phyloP scores from a whole-genome alignment of 2,888 invertebrate species.

The Trissolcus japonicus region DNA sequence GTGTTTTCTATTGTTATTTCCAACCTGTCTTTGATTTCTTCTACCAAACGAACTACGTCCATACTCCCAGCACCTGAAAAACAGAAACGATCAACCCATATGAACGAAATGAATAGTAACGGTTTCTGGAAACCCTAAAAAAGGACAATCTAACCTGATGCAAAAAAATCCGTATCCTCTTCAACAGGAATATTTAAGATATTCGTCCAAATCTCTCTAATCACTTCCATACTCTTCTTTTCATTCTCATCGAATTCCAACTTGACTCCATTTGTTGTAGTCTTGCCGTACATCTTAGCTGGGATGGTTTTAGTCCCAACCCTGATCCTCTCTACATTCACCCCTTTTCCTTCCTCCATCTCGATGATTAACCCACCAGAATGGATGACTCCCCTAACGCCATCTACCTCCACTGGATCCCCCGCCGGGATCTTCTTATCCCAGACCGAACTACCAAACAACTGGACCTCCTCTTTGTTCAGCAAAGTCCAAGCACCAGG shows the following conservation, averaged over 20 bases:
- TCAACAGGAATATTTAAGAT: constrained; percentile 86
- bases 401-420: constrained; percentile 76
- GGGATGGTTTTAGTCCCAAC: constrained; percentile 88
- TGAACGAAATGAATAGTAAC: not conserved
- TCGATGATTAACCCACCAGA: constrained; percentile 87
- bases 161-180: constrained; percentile 93
- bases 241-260: constrained; percentile 87
- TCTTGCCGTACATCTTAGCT: constrained; percentile 86
- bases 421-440: constrained; percentile 76
- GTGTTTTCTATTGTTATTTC: constrained; percentile 89
- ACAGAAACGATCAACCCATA: not conserved
- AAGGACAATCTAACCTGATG: constrained; percentile 80
- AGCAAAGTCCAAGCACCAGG: constrained; percentile 90
- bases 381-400: constrained; percentile 80
- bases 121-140: not conserved
- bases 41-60: constrained; percentile 95
- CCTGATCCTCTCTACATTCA: constrained; percentile 87
- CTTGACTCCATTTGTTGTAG: constrained; percentile 77
- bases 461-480: constrained; percentile 80
- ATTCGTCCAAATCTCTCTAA: constrained; percentile 87
- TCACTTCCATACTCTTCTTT: constrained; percentile 80
- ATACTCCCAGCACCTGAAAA: constrained; percentile 91
- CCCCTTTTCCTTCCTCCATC: constrained; percentile 87
- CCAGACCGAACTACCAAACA: constrained; percentile 91
- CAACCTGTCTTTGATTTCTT: constrained; percentile 91